These are phyloP conservation scores for Urocolius indicus DNA, from an alignment of 2,113 vertebrate genomes.

Conservation along the genomic window DNA sequence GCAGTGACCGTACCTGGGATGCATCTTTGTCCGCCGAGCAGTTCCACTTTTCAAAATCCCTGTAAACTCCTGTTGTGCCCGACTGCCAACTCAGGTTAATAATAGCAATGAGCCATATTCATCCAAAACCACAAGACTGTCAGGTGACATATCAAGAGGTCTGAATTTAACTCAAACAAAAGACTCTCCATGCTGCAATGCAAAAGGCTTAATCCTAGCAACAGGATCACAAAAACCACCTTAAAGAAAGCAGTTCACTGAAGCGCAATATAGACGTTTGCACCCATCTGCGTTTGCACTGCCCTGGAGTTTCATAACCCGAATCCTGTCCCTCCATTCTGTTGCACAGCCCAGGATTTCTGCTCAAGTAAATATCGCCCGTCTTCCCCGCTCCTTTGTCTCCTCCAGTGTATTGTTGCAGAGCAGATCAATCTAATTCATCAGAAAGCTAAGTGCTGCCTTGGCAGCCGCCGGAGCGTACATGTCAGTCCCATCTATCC, in stretches of 20 bases:
- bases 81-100: constrained; percentile 85
- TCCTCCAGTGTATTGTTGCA: not conserved
- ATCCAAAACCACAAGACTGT: constrained; percentile 94
- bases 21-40: constrained; percentile 80
- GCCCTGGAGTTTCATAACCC: constrained; percentile 38
- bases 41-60: constrained; percentile 76
- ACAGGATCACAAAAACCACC: constrained; percentile 28
- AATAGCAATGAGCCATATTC: constrained; percentile 92
- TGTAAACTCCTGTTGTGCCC: constrained; percentile 73
- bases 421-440: constrained; percentile 16
- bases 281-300: not conserved
- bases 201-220: constrained; percentile 69
- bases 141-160: constrained; percentile 86
- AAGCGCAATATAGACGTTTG: not conserved
- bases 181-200: constrained; percentile 75
- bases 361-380: not conserved
- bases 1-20: constrained; percentile 77
- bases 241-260: not conserved
- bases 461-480: not conserved
- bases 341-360: not conserved
- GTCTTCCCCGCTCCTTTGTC: constrained; percentile 7
- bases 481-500: constrained; percentile 52
- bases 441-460: constrained; percentile 13
- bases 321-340: constrained; percentile 33
- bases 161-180: constrained; percentile 82